Base-by-base conservation (phyloP, 2,888 invertebrate species). In the Acanthosoma haemorrhoidale region DNA sequence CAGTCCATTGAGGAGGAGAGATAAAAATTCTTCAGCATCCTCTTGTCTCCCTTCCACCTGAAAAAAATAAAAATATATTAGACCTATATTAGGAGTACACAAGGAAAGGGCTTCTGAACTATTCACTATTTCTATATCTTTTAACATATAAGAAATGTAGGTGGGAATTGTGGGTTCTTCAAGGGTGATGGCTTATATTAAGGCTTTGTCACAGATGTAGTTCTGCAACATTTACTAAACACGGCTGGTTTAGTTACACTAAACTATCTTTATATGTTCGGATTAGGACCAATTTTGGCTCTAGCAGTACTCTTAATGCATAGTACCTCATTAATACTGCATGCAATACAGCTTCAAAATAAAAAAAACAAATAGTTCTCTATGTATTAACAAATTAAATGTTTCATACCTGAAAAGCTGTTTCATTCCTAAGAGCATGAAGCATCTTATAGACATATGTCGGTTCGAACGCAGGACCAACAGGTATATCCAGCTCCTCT, bases 21-120 rank as follows among this genome's bases (percentile, higher is more conserved):
- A 92, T 2, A 97, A 85, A 81, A 97, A 96, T 80, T 98, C 97
- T 80, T 98, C 97, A 0, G 97, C 97, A 81, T 98, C 97, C 79
- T 97, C 96, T 80, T 97, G 97, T 18, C 93, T 84, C 0, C 95
- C 96, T 79, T 94, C 93, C 67, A 92, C 89, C 51, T 88, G 84
- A 1, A 9, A 67, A 67, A 9, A 41, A 43, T 29, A 63, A 5
- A 51, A 25, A 51, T 5, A 25, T 32, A 6, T 32, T 1, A 51
- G 29, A n/a, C 13, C 1, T 13, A n/a, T 8, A 43, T 43, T 21
- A 43, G 13, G 11, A 15, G 18, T 13, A n/a, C 13, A 6, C 4
- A 25, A 0, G 21, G 1, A 6, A 25, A n/a, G n/a, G n/a, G n/a
- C n/a, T n/a, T n/a, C n/a, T n/a, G n/a, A n/a, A n/a, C n/a, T n/a